Percentiles rank a stretch among this genome's conserved stretches.
phyloP scores from a whole-genome alignment of 1,140 invertebrate genomes.

The Microplitis demolitor region DNA sequence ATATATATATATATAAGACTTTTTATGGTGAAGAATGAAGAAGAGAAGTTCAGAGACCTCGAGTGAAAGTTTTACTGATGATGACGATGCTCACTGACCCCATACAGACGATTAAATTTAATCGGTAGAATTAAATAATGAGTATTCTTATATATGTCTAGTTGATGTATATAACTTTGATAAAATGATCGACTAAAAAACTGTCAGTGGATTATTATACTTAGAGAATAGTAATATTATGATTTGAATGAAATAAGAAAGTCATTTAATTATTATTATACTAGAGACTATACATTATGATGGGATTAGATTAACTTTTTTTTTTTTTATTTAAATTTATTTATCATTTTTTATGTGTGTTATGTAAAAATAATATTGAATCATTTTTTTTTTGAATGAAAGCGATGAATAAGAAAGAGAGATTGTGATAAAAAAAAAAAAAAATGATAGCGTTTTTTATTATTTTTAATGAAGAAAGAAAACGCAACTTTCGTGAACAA shows the following conservation, averaged over 20 bases:
- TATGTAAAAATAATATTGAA: neutral
- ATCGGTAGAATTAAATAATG: neutral
- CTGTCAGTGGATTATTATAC: neutral
- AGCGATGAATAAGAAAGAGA: neutral
- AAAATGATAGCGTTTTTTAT: constrained; percentile 12
- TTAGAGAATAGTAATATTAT: neutral
- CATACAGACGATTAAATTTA: neutral
- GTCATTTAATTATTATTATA: too few species aligned
- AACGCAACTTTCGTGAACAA: constrained; percentile 20
- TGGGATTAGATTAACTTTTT: too few species aligned
- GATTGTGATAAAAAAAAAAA: constrained; percentile 15
- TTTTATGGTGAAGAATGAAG: constrained; percentile 14
- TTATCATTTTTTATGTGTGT: too few species aligned
- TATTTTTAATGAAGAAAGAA: constrained; percentile 24
- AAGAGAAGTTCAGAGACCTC: constrained; percentile 45
- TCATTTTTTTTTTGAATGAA: neutral
- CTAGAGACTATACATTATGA: too few species aligned
- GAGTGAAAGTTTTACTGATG: constrained; percentile 46
- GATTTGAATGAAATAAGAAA: too few species aligned
- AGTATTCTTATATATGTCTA: neutral
- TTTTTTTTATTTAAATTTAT: too few species aligned
- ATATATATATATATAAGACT: too few species aligned
- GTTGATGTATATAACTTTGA: neutral
- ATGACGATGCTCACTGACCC: constrained; percentile 16
- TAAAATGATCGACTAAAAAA: neutral